A percentile compares a stretch with the other conserved stretches of the same genome.
phyloP scores from a whole-genome alignment of 2,113 vertebrate genomes.

The Anseranas semipalmata region DNA sequence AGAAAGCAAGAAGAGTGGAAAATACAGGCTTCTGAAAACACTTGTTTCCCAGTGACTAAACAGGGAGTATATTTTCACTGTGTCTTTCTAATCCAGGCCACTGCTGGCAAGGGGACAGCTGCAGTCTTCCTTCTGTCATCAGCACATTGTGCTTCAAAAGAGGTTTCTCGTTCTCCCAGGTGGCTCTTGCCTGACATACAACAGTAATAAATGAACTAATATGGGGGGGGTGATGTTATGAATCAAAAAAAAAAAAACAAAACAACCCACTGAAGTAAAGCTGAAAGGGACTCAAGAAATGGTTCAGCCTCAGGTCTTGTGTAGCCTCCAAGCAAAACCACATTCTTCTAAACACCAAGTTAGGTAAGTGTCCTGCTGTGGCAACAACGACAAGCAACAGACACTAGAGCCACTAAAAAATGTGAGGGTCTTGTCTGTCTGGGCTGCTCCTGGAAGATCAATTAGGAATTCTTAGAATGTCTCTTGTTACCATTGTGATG shows the following conservation, averaged over 20 bases:
- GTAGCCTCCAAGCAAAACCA: not conserved
- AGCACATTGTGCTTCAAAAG: fast-evolving
- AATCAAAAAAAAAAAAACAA: not conserved
- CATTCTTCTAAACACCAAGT: not conserved
- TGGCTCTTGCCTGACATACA: not conserved
- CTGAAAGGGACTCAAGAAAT: not conserved
- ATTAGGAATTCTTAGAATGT: not conserved
- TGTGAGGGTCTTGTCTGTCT: not conserved
- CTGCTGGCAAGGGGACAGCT: fast-evolving
- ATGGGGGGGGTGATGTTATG: not conserved
- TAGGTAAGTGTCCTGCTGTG: not conserved
- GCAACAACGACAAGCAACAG: not conserved
- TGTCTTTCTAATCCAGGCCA: not conserved
- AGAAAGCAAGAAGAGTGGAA: not conserved
- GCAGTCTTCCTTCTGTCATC: not conserved
- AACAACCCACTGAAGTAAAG: not conserved
- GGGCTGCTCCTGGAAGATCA: not conserved
- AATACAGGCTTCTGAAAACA: not conserved
- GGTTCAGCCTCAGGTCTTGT: not conserved
- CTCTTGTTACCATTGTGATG: not conserved
- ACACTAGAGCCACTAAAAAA: not conserved
- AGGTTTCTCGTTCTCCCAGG: not conserved
- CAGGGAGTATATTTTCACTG: not conserved
- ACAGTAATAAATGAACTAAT: not conserved
- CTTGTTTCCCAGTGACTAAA: not conserved